Evolutionary conservation across 2,888 invertebrate species (phyloP), one percentile per base, ranked within the genome.

Genomic region (Fragum whitleyi): DNA sequence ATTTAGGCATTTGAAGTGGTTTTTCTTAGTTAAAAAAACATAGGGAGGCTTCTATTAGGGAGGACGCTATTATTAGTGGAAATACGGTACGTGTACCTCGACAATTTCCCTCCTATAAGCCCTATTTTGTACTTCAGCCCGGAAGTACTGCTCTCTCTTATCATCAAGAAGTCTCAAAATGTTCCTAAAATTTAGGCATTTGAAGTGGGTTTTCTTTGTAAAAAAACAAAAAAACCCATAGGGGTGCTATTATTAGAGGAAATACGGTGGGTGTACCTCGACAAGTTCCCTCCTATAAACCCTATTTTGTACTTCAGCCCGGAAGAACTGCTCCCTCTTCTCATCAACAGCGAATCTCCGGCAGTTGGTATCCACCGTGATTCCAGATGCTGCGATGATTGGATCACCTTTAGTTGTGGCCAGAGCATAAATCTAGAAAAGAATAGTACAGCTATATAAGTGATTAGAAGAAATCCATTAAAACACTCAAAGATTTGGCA

Each of bases 271-370:
- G n/a, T n/a, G n/a, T 85, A 94, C 94, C 92, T 94, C 92, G 1
- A 92, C 79, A 7, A 98, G 96, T 93, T 98, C 97, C 86, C 96
- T 95, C 91, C 96, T 96, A 93, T 97, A 98, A 6, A 97, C 98
- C 87, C 96, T 96, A 94, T 98, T 98, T 94, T 98, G 98, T 72
- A 98, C 97, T 94, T 98, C 97, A 65, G 97, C 97, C 77, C 98
- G 95, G 93, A 97, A 97, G 91, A 97, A 96, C 21, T 97, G 94
- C 91, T 98, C 98, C 87, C 92, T 96, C 95, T 68, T 96, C 91
- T 98, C 98, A 90, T 98, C 97, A 23, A 96, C 96, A 23, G 97
- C 96, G 91, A 97, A 97, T 91, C 95, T 92, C 87, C 98, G 95
- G 0, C 98, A 98, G 0, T 98, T 98, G 93, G 96, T 97, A 92